These are phyloP conservation scores for Nemoura dubitans DNA, from an alignment of 2,888 invertebrate genomes.

Conservation along the genomic window DNA sequence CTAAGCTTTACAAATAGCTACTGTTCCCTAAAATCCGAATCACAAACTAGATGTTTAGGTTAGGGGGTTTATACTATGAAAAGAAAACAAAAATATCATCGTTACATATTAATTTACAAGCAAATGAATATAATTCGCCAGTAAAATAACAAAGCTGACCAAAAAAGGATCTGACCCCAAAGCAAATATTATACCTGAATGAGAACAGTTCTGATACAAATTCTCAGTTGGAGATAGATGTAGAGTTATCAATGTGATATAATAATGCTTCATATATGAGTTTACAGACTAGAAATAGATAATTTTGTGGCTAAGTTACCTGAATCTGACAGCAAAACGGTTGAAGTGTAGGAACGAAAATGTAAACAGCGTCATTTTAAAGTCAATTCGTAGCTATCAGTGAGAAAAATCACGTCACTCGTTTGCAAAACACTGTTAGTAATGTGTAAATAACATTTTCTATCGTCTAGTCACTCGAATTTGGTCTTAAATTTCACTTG, in stretches of 20 bases:
- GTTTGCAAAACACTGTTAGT: neutral
- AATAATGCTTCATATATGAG: neutral
- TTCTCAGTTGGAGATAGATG: neutral
- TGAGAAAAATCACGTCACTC: slow-evolving; percentile 55
- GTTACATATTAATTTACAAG: neutral
- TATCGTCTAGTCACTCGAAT: slow-evolving; percentile 60
- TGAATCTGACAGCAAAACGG: slow-evolving; percentile 71
- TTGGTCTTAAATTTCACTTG: slow-evolving; percentile 57
- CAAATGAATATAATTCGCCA: neutral
- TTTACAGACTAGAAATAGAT: neutral
- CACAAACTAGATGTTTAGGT: too few relatives aligned
- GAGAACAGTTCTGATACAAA: neutral
- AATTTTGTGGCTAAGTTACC: slow-evolving; percentile 58
- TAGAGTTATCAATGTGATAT: neutral
- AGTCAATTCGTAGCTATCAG: slow-evolving; percentile 59
- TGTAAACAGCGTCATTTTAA: slow-evolving; percentile 79
- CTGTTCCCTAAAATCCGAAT: too few relatives aligned
- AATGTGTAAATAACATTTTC: slow-evolving; percentile 57
- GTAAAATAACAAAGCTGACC: neutral
- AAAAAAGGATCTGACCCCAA: neutral
- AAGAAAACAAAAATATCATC: too few relatives aligned
- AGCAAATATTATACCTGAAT: neutral
- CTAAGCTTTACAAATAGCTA: neutral
- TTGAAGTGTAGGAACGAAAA: slow-evolving; percentile 72
- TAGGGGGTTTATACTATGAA: too few relatives aligned